phyloP scores from a whole-genome alignment of 2,888 invertebrate species.

The Hymenopus coronatus region DNA sequence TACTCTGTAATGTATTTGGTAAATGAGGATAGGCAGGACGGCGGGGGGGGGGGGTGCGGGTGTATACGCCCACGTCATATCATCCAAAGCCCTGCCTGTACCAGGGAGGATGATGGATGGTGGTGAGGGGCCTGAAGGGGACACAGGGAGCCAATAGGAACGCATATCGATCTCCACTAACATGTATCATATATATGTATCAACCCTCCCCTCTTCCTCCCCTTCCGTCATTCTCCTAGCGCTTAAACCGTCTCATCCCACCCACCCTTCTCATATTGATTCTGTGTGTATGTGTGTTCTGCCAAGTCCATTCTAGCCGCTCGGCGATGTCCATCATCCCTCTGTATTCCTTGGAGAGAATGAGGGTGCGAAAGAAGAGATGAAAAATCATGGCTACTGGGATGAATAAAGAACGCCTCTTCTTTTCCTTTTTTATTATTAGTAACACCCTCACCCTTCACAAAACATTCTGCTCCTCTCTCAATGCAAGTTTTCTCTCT shows the following conservation, averaged over 20 bases:
- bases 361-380: conserved; percentile 4
- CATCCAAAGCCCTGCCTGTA: background rate
- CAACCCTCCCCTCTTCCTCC: background rate
- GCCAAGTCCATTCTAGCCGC: background rate
- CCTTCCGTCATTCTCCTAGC: background rate
- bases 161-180: conserved; percentile 13
- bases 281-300: background rate
- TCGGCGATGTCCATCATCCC: conserved; percentile 7
- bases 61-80: conserved; percentile 16
- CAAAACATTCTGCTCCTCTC: background rate
- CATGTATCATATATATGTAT: conserved; percentile 21
- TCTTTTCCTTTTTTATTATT: background rate
- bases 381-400: conserved; percentile 19
- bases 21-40: conserved; percentile 15
- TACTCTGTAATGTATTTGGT: conserved; percentile 20
- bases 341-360: background rate
- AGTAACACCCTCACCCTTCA: conserved; percentile 6
- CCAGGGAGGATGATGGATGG: conserved; percentile 9
- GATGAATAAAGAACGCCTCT: conserved; percentile 14
- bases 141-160: conserved; percentile 17
- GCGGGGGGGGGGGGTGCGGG: background rate
- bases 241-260: background rate
- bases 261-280: conserved; percentile 8
- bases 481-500: conserved; percentile 3
- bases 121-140: background rate